Evolutionary conservation across 2,797 vertebrate species (phyloP).

Genomic region (Gobionotothen gibberifrons): DNA sequence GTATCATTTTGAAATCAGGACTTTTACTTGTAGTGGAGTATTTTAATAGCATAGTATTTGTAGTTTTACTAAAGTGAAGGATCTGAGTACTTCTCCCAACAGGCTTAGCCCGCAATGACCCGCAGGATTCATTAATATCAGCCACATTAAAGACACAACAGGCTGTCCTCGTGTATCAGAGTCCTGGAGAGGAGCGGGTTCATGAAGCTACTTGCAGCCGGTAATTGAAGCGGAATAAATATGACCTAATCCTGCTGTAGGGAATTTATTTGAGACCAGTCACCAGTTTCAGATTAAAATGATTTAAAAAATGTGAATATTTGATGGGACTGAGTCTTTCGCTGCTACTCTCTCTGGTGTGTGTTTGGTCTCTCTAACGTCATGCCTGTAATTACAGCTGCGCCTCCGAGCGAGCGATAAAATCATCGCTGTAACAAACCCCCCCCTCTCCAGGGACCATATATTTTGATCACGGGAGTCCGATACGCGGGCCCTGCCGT

Average conservation of each 20-base stretch:
- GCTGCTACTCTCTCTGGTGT: conserved; percentile 4
- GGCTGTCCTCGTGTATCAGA: conserved; percentile 21
- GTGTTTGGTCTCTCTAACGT: conserved; percentile 57
- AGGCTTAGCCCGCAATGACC: too few species aligned
- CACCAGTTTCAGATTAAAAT: conserved; percentile 50
- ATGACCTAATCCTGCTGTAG: conserved; percentile 56
- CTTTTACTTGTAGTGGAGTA: too few species aligned
- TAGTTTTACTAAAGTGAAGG: too few species aligned
- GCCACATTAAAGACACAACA: neutral
- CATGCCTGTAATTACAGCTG: conserved; percentile 73
- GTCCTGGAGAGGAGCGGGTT: conserved; percentile 3
- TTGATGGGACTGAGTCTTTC: neutral
- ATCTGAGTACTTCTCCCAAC: too few species aligned
- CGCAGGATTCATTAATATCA: neutral
- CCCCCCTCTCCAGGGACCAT: conserved; percentile 68
- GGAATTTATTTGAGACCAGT: conserved; percentile 24
- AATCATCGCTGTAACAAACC: conserved; percentile 74
- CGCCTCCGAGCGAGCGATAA: conserved; percentile 69
- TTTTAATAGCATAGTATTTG: too few species aligned
- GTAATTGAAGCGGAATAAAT: conserved; percentile 43
- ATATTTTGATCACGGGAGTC: conserved; percentile 82
- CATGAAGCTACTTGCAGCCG: conserved; percentile 7
- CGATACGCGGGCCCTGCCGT: conserved; percentile 77
- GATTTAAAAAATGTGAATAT: neutral
- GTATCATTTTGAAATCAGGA: too few species aligned